Evolutionary conservation across 2,113 vertebrate species (phyloP).

Genomic region (Colius striatus): DNA sequence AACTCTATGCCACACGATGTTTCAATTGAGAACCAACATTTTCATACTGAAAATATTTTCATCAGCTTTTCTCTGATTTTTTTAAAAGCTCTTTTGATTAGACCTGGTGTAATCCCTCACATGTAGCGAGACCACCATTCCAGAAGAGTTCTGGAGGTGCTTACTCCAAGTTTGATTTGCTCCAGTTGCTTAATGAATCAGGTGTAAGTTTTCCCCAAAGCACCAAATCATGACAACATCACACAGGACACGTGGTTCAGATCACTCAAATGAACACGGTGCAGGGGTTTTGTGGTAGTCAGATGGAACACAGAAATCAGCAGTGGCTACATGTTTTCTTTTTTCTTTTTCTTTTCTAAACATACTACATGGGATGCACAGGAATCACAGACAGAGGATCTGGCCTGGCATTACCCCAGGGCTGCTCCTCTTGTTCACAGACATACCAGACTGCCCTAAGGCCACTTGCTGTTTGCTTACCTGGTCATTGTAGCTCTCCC

Average conservation of each 20-base stretch:
- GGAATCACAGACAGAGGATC: constrained; percentile 55
- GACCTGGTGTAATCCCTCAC: neutral
- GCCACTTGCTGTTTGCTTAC: constrained; percentile 80
- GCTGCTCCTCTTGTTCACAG: constrained; percentile 63
- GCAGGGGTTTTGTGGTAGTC: neutral
- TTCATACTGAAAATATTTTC: neutral
- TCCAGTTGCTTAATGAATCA: neutral
- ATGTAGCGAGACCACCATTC: accelerated
- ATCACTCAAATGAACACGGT: constrained; percentile 24
- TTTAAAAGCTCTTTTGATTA: neutral
- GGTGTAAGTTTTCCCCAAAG: neutral
- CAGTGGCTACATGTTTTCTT: neutral
- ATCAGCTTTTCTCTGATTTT: neutral
- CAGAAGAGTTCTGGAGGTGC: neutral
- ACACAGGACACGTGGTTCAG: constrained; percentile 59
- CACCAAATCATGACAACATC: neutral
- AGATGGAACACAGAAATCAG: constrained; percentile 48
- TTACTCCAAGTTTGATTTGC: neutral
- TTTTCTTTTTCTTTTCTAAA: neutral
- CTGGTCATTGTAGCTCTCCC: constrained; percentile 85
- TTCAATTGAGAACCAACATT: neutral
- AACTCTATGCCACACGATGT: neutral
- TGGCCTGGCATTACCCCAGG: constrained; percentile 53
- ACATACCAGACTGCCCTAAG: constrained; percentile 71
- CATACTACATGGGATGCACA: constrained; percentile 45